Evolutionary conservation across 2,888 invertebrate genomes (phyloP), one percentile per base, ranked within the genome.

Genomic region (Antheraea yamamai): DNA sequence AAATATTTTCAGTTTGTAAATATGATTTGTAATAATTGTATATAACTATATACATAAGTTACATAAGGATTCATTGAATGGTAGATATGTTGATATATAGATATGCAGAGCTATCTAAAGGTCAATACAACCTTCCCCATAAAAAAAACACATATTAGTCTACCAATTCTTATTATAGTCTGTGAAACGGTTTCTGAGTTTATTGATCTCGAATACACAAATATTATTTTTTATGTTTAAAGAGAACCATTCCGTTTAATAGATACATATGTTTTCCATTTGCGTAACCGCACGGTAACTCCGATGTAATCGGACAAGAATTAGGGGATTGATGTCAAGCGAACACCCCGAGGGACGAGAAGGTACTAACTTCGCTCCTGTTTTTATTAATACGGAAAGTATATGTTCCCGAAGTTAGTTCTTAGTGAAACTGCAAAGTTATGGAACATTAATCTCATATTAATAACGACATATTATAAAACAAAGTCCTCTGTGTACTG

Each of bases 241-340:
- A 39, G 12, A 26, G 39, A 71, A 71, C 71, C 47, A 61, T 55
- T 73, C 55, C 51, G 68, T 66, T 73, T 66, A 39, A 75, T 66
- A 58, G 35, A 58, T 58, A 71, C 12, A 72, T 52, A 70, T 58
- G 47, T 72, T 66, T 73, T 35, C 39, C 23, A 64, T 68, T 30
- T 71, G 61, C 58, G 58, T 74, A 39, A 14, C 14, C 39, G 26
- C 74, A 61, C 61, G 18, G 70, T 52, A 75, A 58, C 55, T 55
- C 30, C 30, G 55, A 35, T 75, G 72, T 76, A 73, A 75, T 75
- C 78, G 79, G 66, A 68, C 68, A 73, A 75, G 77, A 78, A 79
- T 82, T 80, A 81, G 72, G 80, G 79, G 77, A 80, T 78, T 76
- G 78, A 81, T 83, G 85, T 83, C 81, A 84, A 85, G 80, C 78